Evolutionary conservation across 2,797 vertebrate genomes (phyloP).

Genomic region (Eulemur albifrons): DNA sequence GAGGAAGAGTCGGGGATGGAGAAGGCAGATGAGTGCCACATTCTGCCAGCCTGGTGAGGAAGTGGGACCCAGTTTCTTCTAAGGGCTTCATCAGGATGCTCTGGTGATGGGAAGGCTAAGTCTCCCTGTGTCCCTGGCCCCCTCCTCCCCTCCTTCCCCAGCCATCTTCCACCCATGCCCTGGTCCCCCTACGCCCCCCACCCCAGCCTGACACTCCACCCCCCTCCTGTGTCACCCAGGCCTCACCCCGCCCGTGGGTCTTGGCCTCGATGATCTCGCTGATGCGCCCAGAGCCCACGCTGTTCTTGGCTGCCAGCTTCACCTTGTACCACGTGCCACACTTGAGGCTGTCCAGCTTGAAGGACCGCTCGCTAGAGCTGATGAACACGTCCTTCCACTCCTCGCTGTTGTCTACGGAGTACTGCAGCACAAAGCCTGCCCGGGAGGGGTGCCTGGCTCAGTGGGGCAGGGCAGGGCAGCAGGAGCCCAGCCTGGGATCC

Average conservation of each 20-base stretch:
- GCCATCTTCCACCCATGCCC: too few species aligned
- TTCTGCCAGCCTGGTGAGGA: background rate
- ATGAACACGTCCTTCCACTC: conserved; percentile 99
- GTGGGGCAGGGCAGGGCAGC: background rate
- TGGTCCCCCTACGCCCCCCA: background rate
- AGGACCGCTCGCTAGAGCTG: conserved; percentile 95
- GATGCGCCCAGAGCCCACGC: conserved; percentile 97
- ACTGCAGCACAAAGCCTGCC: conserved; percentile 96
- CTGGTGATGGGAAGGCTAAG: background rate
- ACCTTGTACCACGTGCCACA: conserved; percentile 99
- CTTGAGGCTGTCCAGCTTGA: conserved; percentile 96
- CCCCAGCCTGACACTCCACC: background rate
- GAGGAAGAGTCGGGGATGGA: background rate
- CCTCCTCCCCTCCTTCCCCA: background rate
- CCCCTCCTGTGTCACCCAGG: conserved; percentile 80
- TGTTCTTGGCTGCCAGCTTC: conserved; percentile 98
- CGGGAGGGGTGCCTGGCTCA: background rate
- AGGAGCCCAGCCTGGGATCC: conserved; percentile 39
- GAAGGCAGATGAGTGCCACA: background rate
- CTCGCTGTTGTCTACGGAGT: conserved; percentile 98
- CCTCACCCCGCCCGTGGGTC: conserved; percentile 95
- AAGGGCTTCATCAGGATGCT: background rate
- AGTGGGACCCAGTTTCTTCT: background rate
- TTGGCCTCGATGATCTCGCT: conserved; percentile 99
- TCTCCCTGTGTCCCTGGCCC: background rate